A percentile compares a stretch with the other conserved stretches of the same genome.
phyloP scores from a whole-genome alignment of 1,140 invertebrate species.

The Bombyx mandarina region DNA sequence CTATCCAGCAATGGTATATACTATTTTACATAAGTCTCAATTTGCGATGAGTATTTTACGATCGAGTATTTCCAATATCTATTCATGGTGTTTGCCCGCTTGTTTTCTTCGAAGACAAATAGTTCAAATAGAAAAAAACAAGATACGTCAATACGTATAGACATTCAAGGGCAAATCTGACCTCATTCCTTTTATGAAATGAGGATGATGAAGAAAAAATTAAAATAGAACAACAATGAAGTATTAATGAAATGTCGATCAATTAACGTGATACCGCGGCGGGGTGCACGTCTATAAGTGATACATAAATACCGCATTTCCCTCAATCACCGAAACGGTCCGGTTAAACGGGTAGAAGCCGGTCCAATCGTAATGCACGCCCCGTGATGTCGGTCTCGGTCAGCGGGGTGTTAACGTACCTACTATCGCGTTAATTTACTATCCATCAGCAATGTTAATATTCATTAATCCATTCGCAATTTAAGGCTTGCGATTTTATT shows the following conservation, averaged over 20 bases:
- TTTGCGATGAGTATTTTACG: no score
- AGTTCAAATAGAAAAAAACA: no score
- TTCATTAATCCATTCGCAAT: constrained; percentile 8
- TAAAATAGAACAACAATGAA: constrained; percentile 27
- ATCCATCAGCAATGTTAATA: constrained; percentile 14
- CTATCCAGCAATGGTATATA: no score
- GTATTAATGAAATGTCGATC: constrained; percentile 42
- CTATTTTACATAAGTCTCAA: no score
- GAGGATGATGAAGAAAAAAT: constrained; percentile 25
- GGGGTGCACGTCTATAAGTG: constrained; percentile 39
- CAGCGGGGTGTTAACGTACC: constrained; percentile 27
- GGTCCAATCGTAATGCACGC: constrained; percentile 32
- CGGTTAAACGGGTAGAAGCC: constrained; percentile 39
- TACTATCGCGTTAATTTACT: constrained; percentile 19
- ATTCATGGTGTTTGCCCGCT: no score
- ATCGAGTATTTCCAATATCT: no score
- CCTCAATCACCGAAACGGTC: constrained; percentile 35
- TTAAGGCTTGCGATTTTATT: no score
- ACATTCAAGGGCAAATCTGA: no score
- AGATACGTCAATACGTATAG: no score
- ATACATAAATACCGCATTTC: constrained; percentile 53
- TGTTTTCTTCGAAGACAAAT: no score
- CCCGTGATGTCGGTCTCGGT: constrained; percentile 26
- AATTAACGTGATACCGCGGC: constrained; percentile 46
- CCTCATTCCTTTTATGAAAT: constrained; percentile 13